Base-by-base conservation (phyloP, 2,113 vertebrate genomes). In the Stomatorhinus ivindoensis region DNA sequence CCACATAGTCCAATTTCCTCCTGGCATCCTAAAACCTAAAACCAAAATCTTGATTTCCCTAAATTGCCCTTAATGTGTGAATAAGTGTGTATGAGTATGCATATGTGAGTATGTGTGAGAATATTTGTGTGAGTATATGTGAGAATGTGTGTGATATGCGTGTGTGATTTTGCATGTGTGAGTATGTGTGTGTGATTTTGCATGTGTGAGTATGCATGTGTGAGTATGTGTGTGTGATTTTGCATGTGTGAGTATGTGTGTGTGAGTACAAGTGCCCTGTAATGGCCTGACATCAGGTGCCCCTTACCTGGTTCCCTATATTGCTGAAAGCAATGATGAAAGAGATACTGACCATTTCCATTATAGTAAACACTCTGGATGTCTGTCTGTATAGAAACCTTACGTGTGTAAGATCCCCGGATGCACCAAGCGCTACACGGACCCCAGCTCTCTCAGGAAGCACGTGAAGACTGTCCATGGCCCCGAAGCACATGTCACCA, bases 401-500 rank as follows among this genome's bases (percentile, higher is more conserved):
- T 99, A 99, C 0, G 97, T 99, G 87, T 99, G 98, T 93, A 99
- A 99, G 93, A 98, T 99, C 91, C 97, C 97, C 0, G 98, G 98
- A 88, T 99, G 98, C 90, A 99, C 98, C 0, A 99, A 99, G 94
- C 94, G 98, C 46, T 99, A 99, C 96, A 99, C 98, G 0, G 98
- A 99, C 93, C 98, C 98, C 31, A 99, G 98, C 90, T 99, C 98
- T 27, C 98, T 99, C 92, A 96, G 98, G 93, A 99, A 99, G 91
- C 98, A 99, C 0, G 98, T 99, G 27, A 99, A 99, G 93, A 99
- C 98, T 0, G 98, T 99, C 76, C 98, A 99, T 0, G 98, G 98
- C 35, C 98, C 98, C 0, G 98, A 99, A 0, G 98, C 98, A 0
- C 98, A 99, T 0, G 95, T 99, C 93, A 99, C 98, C 0, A 99